Conservation (phyloP, 2,888 invertebrate genomes). For the Caenorhabditis macrosperma region DNA sequence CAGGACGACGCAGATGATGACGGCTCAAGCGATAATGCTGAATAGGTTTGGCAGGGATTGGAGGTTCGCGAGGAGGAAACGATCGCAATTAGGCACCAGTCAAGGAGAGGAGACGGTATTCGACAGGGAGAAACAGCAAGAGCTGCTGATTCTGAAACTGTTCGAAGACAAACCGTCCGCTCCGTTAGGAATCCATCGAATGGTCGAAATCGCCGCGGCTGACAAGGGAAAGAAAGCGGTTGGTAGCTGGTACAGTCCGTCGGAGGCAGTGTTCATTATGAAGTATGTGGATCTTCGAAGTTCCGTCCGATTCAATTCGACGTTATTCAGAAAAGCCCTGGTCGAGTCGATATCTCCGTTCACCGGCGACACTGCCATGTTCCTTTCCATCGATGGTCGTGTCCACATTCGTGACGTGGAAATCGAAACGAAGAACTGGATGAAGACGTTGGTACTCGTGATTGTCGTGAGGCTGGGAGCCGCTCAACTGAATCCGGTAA, state of each 20-base stretch:
- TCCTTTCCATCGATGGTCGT: conserved; percentile 66
- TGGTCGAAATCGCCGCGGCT: conserved; percentile 59
- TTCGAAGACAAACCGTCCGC: conserved; percentile 69
- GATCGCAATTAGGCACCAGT: conserved; percentile 12
- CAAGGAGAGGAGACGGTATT: conserved; percentile 16
- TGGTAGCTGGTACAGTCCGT: conserved; percentile 74
- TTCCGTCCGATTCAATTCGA: neutral
- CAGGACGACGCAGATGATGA: conserved; percentile 92
- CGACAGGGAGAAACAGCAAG: conserved; percentile 44
- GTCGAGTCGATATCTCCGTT: conserved; percentile 61
- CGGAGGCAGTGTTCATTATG: conserved; percentile 68
- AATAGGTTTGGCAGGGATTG: conserved; percentile 89
- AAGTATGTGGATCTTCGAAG: conserved; percentile 38
- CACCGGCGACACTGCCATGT: conserved; percentile 61
- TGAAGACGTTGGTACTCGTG: conserved; percentile 69
- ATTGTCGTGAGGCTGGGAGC: conserved; percentile 73
- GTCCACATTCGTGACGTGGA: conserved; percentile 65
- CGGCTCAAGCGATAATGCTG: conserved; percentile 89
- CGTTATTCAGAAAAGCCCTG: conserved; percentile 69
- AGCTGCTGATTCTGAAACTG: conserved; percentile 63
- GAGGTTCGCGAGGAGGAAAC: conserved; percentile 45
- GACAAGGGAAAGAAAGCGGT: conserved; percentile 63
- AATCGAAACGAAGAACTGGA: conserved; percentile 69
- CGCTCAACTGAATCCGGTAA: conserved; percentile 70
- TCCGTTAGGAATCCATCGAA: conserved; percentile 69